Base-by-base conservation (phyloP, 2,888 invertebrate genomes). In the Ferrisia virgata region DNA sequence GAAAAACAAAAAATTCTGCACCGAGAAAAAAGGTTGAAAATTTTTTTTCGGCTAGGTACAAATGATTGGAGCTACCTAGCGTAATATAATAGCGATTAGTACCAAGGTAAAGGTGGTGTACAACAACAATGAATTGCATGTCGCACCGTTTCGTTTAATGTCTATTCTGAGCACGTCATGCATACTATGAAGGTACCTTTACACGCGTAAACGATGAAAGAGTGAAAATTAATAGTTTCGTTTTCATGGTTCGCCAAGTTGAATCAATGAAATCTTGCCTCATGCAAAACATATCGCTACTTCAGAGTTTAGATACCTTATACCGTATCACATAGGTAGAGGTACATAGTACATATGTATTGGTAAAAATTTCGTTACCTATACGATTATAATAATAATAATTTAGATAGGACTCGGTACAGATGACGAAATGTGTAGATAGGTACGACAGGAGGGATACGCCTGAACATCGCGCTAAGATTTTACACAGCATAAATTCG, bases 131-230 rank as follows among this genome's bases (percentile, higher is more conserved):
- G 64, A 64, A 28, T 64, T 64, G 64, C 64, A 64, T 64, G 64
- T 64, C 64, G 28, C 64, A 64, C 64, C 64, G 64, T 64, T 64
- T 64, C 64, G 64, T 28, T 28, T 64, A 64, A 64, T 64, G 64
- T 64, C 64, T 64, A 64, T 64, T 64, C 64, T 64, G 64, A 64
- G 64, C 64, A 64, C 64, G 64, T 64, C 64, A 64, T 64, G 64
- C 64, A 64, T 64, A n/a, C n/a, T n/a, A 64, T 28, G 28, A 64
- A 31, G 28, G 53, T 53, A 22, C 53, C 53, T 53, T 53, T 18
- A 58, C 64, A 64, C 64, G 28, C 64, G 64, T 64, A 31, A 64
- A 64, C 64, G 64, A 28, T 15, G 64, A 28, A 18, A 64, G 31
- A 64, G 64, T 64, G 64, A 28, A 64, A 64, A 64, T 64, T 64